Conservation (phyloP, 2,113 vertebrate genomes). For the Trichomycterus rosablanca region DNA sequence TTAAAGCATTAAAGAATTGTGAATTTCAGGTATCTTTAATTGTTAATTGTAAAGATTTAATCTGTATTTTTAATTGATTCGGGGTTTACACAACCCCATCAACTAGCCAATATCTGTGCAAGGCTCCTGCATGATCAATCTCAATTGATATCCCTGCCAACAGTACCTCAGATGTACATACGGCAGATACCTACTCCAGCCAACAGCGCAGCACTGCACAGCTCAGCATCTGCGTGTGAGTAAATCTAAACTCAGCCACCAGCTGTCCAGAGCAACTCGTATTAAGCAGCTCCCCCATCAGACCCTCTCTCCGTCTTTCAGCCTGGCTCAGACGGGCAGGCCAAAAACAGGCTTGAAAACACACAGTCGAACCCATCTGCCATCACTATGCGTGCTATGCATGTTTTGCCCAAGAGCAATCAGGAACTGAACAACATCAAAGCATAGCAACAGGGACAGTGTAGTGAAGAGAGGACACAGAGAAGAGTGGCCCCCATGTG, state of each 20-base stretch:
- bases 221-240: slow-evolving; percentile 62
- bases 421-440: slow-evolving; percentile 24
- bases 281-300: slow-evolving; percentile 52
- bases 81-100: too few species aligned
- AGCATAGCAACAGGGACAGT: slow-evolving; percentile 16
- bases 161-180: slow-evolving; percentile 53
- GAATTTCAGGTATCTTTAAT: too few species aligned
- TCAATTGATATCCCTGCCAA: slow-evolving; percentile 8
- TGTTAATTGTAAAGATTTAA: too few species aligned
- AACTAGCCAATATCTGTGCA: not conserved
- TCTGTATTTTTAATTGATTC: too few species aligned
- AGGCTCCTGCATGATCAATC: too few species aligned
- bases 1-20: too few species aligned
- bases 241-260: slow-evolving; percentile 63
- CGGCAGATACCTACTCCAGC: not conserved
- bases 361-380: slow-evolving; percentile 29
- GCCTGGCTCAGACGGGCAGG: slow-evolving; percentile 19
- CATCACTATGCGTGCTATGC: slow-evolving; percentile 22
- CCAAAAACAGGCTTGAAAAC: slow-evolving; percentile 30
- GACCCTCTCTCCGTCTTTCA: slow-evolving; percentile 13
- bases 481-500: not conserved
- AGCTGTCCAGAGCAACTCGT: slow-evolving; percentile 67
- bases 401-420: slow-evolving; percentile 33
- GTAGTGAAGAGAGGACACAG: not conserved
- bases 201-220: slow-evolving; percentile 19